A percentile compares a stretch with the other conserved stretches of the same genome.
phyloP scores from a whole-genome alignment of 2,797 vertebrate species.

The Silurus aristotelis region DNA sequence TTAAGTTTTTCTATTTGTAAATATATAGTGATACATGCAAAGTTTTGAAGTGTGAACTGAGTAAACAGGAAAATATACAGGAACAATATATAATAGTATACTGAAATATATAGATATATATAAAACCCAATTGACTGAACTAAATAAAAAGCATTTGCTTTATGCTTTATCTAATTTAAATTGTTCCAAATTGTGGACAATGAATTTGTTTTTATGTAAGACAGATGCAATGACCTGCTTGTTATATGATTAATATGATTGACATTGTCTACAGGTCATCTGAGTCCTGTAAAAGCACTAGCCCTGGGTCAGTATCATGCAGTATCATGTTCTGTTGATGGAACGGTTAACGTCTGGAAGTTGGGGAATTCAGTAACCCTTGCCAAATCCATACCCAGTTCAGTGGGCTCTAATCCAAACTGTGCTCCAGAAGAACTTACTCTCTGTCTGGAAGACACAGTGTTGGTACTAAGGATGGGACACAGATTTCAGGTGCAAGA shows the following conservation, averaged over 20 bases:
- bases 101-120: no score
- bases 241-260: neutral
- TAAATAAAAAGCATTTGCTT: no score
- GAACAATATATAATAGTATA: neutral
- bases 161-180: no score
- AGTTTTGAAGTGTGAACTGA: neutral
- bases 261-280: slow-evolving; percentile 63
- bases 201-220: neutral
- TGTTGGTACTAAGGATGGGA: slow-evolving; percentile 65
- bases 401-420: slow-evolving; percentile 27
- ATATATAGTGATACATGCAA: neutral
- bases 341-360: slow-evolving; percentile 72
- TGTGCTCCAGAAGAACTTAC: slow-evolving; percentile 62
- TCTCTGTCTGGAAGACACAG: slow-evolving; percentile 66
- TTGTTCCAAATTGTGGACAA: neutral
- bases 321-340: slow-evolving; percentile 67
- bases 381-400: slow-evolving; percentile 55
- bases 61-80: neutral
- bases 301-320: slow-evolving; percentile 55
- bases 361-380: slow-evolving; percentile 56
- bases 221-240: neutral
- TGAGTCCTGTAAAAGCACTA: slow-evolving; percentile 67
- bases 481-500: slow-evolving; percentile 71
- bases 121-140: no score
- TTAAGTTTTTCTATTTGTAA: neutral